Base-by-base conservation (phyloP, 2,888 invertebrate species). In the Leptura quadrifasciata region DNA sequence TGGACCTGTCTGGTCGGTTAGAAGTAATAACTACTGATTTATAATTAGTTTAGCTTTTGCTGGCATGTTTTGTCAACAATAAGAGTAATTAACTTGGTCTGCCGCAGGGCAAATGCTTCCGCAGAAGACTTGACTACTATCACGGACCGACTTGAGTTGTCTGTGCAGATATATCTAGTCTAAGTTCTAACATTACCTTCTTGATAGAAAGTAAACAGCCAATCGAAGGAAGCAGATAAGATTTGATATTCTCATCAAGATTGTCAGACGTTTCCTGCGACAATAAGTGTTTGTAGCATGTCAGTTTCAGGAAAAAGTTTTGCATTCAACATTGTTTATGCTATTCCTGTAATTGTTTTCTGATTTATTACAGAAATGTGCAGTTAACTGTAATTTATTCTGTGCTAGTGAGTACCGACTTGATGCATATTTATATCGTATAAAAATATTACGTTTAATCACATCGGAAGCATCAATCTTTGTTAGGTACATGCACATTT, bases 11-110 rank as follows among this genome's bases (percentile, higher is more conserved):
- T 69, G 73, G 73, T 31, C 67, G 69, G 67, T 72, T 57, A 17
- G 69, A 27, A 71, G 72, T 65, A 76, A 76, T 78, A 74, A 76
- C 76, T 79, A 75, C 73, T 75, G 76, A 76, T 76, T 76, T 75
- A 74, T 78, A 78, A 76, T 78, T 76, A 70, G 75, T 69, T 69
- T 75, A 72, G 68, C 75, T 60, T 64, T 72, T 74, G 75, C 70
- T 79, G 77, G 76, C 76, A 74, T 79, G 76, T 77, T 78, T 76
- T 75, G 75, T 78, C 77, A 80, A 80, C 78, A 80, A 78, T 72
- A 73, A 75, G 76, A 77, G 79, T 77, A 74, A 79, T 79, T 77
- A 76, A 67, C 65, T 72, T 67, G 70, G 31, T 54, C 65, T 58
- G 71, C 70, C 65, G 35, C 27, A 39, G 69, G 74, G 68, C 61